These are phyloP conservation scores for Dicycla oo DNA, from an alignment of 2,888 invertebrate species.

Conservation along the genomic window DNA sequence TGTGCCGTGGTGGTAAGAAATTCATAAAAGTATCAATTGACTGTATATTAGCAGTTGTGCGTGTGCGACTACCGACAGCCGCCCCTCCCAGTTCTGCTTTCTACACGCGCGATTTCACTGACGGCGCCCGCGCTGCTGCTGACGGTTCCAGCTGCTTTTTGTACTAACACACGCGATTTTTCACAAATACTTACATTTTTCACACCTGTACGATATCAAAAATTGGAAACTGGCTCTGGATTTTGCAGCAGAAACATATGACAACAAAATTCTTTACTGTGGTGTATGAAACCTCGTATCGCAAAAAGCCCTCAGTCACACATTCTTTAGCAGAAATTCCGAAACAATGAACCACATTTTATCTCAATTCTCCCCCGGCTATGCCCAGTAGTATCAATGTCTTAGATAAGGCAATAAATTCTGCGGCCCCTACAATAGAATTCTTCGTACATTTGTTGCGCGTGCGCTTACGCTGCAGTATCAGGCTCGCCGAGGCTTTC, in stretches of 20 bases:
- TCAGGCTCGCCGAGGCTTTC: slow-evolving; percentile 78
- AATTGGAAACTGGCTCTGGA: slow-evolving; percentile 24
- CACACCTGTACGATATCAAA: slow-evolving; percentile 72
- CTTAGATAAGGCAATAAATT: slow-evolving; percentile 84
- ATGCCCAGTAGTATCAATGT: slow-evolving; percentile 73
- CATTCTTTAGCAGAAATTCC: slow-evolving; percentile 58
- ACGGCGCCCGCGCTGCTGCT: slow-evolving; percentile 70
- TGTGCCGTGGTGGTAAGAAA: slow-evolving; percentile 36
- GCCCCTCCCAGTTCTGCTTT: slow-evolving; percentile 89
- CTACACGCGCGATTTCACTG: slow-evolving; percentile 90
- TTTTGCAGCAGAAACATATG: slow-evolving; percentile 25
- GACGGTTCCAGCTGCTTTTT: slow-evolving; percentile 73
- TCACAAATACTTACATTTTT: slow-evolving; percentile 79
- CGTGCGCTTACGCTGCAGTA: slow-evolving; percentile 70
- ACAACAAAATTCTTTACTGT: slow-evolving; percentile 7
- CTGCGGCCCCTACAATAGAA: slow-evolving; percentile 84
- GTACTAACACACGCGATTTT: slow-evolving; percentile 82
- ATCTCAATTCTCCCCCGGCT: slow-evolving; percentile 67
- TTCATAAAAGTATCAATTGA: slow-evolving; percentile 67
- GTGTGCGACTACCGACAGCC: slow-evolving; percentile 71
- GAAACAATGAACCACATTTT: slow-evolving; percentile 66
- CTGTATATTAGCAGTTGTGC: slow-evolving; percentile 75
- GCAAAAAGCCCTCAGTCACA: slow-evolving; percentile 36
- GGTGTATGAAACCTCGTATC: slow-evolving; percentile 14
- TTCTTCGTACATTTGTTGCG: slow-evolving; percentile 81